Evolutionary conservation across 2,797 vertebrate species (phyloP).

Genomic region (Heteromormyrus szaboi): DNA sequence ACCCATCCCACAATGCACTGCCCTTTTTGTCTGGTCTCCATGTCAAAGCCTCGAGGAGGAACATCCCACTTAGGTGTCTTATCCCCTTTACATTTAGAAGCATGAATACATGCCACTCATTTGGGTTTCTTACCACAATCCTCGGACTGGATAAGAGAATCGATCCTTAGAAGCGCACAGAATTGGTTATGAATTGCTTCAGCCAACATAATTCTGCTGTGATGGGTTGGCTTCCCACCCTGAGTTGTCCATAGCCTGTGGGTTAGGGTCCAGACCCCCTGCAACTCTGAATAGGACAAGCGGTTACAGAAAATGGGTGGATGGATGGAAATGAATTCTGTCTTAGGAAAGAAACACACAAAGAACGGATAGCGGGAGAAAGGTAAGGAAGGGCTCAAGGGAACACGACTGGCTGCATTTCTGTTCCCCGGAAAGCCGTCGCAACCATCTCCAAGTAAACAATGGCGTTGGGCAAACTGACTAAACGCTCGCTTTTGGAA

Average conservation of each 20-base stretch:
- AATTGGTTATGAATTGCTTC: background rate
- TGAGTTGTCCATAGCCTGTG: background rate
- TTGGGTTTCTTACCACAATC: background rate
- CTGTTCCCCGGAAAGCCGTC: background rate
- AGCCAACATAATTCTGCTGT: background rate
- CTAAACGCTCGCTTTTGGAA: background rate
- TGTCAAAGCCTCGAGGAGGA: background rate
- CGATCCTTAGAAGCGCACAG: background rate
- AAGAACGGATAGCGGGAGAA: background rate
- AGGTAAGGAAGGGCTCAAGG: background rate
- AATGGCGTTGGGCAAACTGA: background rate
- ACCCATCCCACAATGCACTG: background rate
- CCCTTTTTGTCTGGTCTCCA: background rate
- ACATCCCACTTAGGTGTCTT: background rate
- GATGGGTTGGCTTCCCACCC: background rate
- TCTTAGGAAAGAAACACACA: background rate
- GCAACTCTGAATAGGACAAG: background rate
- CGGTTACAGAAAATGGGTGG: background rate
- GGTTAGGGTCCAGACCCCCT: background rate
- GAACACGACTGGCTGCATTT: background rate
- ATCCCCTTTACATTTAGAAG: background rate
- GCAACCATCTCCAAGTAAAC: background rate
- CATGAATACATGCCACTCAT: background rate
- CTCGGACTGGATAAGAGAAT: background rate
- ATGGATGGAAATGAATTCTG: background rate